Base-by-base conservation (phyloP, 2,113 vertebrate genomes). In the Bujurquina vittata region DNA sequence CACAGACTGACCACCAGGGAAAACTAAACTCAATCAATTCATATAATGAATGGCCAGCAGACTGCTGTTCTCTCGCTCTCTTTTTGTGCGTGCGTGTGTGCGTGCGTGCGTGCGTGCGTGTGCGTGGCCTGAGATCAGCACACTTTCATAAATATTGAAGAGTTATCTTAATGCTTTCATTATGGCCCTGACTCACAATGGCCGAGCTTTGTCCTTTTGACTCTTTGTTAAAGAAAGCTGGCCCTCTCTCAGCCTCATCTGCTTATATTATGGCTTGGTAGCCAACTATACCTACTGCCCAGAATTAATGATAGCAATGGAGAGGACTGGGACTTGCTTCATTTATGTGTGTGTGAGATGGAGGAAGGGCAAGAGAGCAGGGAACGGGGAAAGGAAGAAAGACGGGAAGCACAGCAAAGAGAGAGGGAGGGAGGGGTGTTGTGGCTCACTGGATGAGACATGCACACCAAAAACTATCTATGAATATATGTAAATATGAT, bases 101-200 rank as follows among this genome's bases (percentile, higher is more conserved):
- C 75, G 54, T 84, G 75, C 72, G 77, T 55, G 4, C 59, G 58
- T 56, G 22, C 59, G 46, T 57, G 58, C 79, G 78, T 54, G 58
- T 63, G 37, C 18, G 23, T 82, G 87, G 76, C 84, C 77, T 74
- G 60, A 83, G 86, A 94, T 85, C 90, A 88, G 87, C 90, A 91
- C 93, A 93, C 91, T 88, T 93, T 94, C 92, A 96, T 96, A 96
- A 96, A 96, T 96, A 96, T 95, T 95, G 94, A 96, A 95, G 94
- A 94, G 94, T 94, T 93, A 95, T 95, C 94, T 94, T 95, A 95
- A 96, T 95, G 94, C 89, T 93, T 95, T 95, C 92, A 95, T 95
- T 95, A 95, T 92, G 84, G 92, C 54, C 86, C 87, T 83, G 93
- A 91, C 93, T 94, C 89, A 92, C 91, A 91, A 93, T 91, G 92